phyloP scores from a whole-genome alignment of 2,113 vertebrate species.

The Neolamprologus tretocephalus region DNA sequence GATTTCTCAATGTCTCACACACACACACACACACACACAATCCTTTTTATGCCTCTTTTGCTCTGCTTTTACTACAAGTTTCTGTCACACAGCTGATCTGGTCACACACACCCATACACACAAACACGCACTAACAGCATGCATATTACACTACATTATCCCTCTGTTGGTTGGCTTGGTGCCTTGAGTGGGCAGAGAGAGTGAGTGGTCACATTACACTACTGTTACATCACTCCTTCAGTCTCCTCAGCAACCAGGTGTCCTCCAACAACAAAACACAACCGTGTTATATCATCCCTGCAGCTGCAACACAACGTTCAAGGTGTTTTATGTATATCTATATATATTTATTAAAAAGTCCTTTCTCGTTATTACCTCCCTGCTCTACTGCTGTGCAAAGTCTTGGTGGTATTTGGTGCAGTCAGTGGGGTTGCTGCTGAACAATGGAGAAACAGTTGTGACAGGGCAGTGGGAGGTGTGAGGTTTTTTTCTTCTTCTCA shows the following conservation, averaged over 20 bases:
- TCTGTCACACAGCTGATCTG: background rate
- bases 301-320: background rate
- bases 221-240: slow-evolving; percentile 59
- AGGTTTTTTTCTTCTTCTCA: background rate
- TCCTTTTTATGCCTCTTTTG: background rate
- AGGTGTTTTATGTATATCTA: background rate
- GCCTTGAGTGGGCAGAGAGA: slow-evolving; percentile 49
- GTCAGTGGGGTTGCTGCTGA: background rate
- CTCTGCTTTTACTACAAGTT: slow-evolving; percentile 9
- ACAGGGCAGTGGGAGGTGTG: slow-evolving; percentile 33
- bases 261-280: slow-evolving; percentile 16
- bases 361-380: background rate
- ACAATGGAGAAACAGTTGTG: slow-evolving; percentile 11
- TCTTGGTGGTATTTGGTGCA: background rate
- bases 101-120: background rate
- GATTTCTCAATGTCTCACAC: background rate
- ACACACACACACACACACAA: background rate
- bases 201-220: slow-evolving; percentile 49
- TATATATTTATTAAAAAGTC: background rate
- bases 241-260: slow-evolving; percentile 59
- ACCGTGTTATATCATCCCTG: background rate
- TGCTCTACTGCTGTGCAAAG: background rate
- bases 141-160: slow-evolving; percentile 26
- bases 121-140: background rate
- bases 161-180: slow-evolving; percentile 24